Conservation (phyloP, 2,888 invertebrate species). For the Clivina fossor region DNA sequence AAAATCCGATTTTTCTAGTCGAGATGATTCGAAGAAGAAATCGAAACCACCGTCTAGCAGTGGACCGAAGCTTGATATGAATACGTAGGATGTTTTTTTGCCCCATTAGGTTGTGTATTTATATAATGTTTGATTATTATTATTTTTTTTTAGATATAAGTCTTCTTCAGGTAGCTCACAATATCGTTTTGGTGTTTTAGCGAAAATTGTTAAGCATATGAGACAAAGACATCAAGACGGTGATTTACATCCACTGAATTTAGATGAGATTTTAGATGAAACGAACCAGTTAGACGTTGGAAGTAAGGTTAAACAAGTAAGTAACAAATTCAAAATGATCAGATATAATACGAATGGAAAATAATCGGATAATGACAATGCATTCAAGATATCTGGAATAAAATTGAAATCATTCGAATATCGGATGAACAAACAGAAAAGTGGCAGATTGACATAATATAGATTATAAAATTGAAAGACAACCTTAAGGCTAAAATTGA, state of each 20-base stretch:
- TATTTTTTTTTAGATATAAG: constrained; percentile 69
- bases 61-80: constrained; percentile 71
- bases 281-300: constrained; percentile 94
- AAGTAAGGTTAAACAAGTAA: constrained; percentile 76
- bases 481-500: too few relatives aligned
- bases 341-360: too few relatives aligned
- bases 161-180: constrained; percentile 86
- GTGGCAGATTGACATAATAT: too few relatives aligned
- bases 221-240: constrained; percentile 90
- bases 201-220: constrained; percentile 95
- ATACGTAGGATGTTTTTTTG: constrained; percentile 56
- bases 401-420: too few relatives aligned
- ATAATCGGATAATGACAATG: too few relatives aligned
- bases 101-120: background rate
- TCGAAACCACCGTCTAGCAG: constrained; percentile 66
- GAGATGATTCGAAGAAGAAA: constrained; percentile 76
- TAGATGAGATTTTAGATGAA: constrained; percentile 95
- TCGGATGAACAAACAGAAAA: too few relatives aligned
- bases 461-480: too few relatives aligned
- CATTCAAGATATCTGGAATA: too few relatives aligned
- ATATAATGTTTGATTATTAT: too few relatives aligned
- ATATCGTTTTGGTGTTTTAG: constrained; percentile 90
- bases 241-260: constrained; percentile 81
- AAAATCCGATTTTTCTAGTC: constrained; percentile 58
- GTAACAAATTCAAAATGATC: too few relatives aligned